Evolutionary conservation across 2,888 invertebrate genomes (phyloP).

Genomic region (Andricus curvator): DNA sequence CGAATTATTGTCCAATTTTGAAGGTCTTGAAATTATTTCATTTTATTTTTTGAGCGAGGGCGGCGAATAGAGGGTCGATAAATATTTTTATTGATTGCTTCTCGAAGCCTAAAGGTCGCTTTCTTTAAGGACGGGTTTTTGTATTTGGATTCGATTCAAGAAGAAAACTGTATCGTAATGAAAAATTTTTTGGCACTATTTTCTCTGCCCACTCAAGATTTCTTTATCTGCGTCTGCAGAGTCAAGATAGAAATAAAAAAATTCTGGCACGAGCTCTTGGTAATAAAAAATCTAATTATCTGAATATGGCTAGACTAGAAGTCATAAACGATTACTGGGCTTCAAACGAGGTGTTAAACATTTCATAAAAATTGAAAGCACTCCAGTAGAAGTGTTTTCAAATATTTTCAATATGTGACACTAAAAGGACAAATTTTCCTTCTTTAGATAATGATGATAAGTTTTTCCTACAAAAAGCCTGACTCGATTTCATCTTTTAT

Average conservation of each 20-base stretch:
- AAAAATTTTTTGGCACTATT: slow-evolving; percentile 32
- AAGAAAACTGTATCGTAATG: background rate
- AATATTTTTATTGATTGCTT: background rate
- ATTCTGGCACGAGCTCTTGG: background rate
- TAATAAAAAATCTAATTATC: background rate
- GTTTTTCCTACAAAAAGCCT: too few species aligned
- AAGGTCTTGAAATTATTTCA: background rate
- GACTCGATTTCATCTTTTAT: too few species aligned
- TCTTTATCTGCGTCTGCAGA: background rate
- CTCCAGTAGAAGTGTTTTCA: too few species aligned
- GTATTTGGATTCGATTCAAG: slow-evolving; percentile 22
- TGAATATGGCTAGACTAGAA: background rate
- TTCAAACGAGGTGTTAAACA: background rate
- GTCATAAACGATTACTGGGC: background rate
- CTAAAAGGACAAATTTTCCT: too few species aligned
- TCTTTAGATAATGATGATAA: too few species aligned
- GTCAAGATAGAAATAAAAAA: background rate
- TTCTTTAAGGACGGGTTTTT: slow-evolving; percentile 7
- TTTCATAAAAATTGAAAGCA: too few species aligned
- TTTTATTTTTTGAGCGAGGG: background rate
- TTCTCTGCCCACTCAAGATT: background rate
- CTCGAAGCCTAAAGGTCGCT: background rate
- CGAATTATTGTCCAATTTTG: background rate
- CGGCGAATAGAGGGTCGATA: background rate
- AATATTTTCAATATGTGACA: too few species aligned